Base-by-base conservation (phyloP, 1,140 invertebrate species). In the Drosophila subobscura region DNA sequence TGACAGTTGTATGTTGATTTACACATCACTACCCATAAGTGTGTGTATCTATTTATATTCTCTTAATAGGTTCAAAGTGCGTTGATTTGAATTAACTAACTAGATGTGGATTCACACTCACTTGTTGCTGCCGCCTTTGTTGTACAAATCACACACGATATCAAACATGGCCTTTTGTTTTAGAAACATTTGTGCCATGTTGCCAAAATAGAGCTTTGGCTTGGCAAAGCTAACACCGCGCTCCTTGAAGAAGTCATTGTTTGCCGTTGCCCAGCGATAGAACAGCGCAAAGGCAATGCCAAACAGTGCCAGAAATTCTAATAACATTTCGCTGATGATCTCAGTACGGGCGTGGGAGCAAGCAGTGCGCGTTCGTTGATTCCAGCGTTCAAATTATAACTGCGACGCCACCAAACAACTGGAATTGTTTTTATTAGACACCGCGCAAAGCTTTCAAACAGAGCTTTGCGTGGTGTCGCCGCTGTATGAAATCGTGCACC, bases 221-320 rank as follows among this genome's bases (percentile, higher is more conserved):
- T 91, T 86, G 0, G 50, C 49, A 55, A 57, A 72, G 2, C 76
- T 70, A 10, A 92, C 46, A 3, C 73, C 74, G 0, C 65, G 72
- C 4, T 91, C 70, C 50, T 75, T 57, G 50, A 91, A 92, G 58
- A 81, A 91, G 25, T 77, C 70, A 67, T 85, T 72, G 23, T 79
- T 89, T 14, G 60, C 54, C 20, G 65, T 67, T 1, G 77, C 56
- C 86, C 88, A 92, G 47, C 75, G 73, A 56, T 92, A 91, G 37
- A 67, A 63, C 50, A 91, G 44, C 50, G 60, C 65, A 14, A 68
- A 12, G 29, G 51, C 52, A 16, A 90, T 51, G 3, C 37, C 64
- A 7, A 65, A 14, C 5, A 89, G 29, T 1, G 86, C 72, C 3
- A 84, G 7, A 16, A 63, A 73, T 47, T 89, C 89, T 23, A 80